Conservation (phyloP, 2,797 vertebrate species). For the Clarias pachynema region DNA sequence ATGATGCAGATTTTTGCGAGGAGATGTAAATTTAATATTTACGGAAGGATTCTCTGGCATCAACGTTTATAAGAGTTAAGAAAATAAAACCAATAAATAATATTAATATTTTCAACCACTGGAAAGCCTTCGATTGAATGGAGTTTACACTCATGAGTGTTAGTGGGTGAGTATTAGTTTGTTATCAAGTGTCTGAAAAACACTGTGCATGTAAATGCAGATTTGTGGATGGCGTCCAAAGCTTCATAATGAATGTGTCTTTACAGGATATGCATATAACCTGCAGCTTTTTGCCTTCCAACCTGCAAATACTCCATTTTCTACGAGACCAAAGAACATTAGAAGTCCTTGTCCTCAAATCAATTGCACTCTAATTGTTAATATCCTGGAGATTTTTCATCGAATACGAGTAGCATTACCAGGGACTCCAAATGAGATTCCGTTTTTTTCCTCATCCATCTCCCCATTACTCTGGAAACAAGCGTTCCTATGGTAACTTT, state of each 20-base stretch:
- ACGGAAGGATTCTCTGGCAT: background rate
- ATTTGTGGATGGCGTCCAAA: background rate
- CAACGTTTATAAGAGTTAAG: background rate
- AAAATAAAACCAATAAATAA: background rate
- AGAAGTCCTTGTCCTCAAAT: constrained; percentile 38
- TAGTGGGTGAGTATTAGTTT: background rate
- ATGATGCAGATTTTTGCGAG: background rate
- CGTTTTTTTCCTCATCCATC: background rate
- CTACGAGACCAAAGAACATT: background rate
- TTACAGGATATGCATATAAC: background rate
- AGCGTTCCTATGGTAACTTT: constrained; percentile 54
- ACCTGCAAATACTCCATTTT: background rate
- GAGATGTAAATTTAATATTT: background rate
- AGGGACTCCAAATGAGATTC: constrained; percentile 40
- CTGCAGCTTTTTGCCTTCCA: background rate
- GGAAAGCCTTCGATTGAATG: background rate
- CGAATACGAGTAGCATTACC: constrained; percentile 22
- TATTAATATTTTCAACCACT: background rate
- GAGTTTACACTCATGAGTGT: background rate
- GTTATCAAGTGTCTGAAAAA: background rate
- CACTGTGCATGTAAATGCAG: background rate
- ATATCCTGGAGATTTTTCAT: constrained; percentile 43
- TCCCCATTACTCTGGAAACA: constrained; percentile 32
- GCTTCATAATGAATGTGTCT: background rate
- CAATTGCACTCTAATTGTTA: constrained; percentile 45